These are phyloP conservation scores for Datnioides undecimradiatus DNA, from an alignment of 2,113 vertebrate species.

Conservation along the genomic window DNA sequence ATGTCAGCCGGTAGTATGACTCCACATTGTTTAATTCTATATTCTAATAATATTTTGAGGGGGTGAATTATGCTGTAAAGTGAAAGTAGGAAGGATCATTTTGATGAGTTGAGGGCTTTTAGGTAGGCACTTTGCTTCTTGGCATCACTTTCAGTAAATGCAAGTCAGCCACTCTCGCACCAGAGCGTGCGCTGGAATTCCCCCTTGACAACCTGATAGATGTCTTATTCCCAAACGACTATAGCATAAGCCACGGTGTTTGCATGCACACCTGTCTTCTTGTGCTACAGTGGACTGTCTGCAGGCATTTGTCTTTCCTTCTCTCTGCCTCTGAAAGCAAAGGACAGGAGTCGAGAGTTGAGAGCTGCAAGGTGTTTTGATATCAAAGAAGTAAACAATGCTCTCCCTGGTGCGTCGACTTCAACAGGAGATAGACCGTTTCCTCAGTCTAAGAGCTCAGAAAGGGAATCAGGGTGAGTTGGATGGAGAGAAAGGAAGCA, in stretches of 20 bases:
- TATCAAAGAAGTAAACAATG: slow-evolving; percentile 36
- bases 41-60: background rate
- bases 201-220: slow-evolving; percentile 23
- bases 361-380: slow-evolving; percentile 21
- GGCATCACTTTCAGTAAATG: background rate
- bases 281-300: background rate
- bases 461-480: slow-evolving; percentile 45
- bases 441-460: slow-evolving; percentile 17
- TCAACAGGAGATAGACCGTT: slow-evolving; percentile 11
- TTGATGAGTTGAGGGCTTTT: background rate
- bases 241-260: slow-evolving; percentile 1
- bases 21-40: background rate
- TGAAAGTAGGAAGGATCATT: rapidly evolving
- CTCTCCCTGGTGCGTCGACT: slow-evolving; percentile 31
- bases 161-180: background rate
- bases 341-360: slow-evolving; percentile 15
- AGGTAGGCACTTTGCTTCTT: background rate
- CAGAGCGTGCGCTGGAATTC: slow-evolving; percentile 42
- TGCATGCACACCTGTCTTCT: slow-evolving; percentile 28
- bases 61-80: background rate
- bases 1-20: background rate
- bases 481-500: slow-evolving; percentile 31
- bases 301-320: background rate
- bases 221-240: background rate
- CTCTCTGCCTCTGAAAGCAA: slow-evolving; percentile 13